A percentile compares a stretch with the other conserved stretches of the same genome.
These are phyloP conservation scores for Pandion haliaetus DNA, from an alignment of 2,113 vertebrate genomes.

Conservation along the genomic window DNA sequence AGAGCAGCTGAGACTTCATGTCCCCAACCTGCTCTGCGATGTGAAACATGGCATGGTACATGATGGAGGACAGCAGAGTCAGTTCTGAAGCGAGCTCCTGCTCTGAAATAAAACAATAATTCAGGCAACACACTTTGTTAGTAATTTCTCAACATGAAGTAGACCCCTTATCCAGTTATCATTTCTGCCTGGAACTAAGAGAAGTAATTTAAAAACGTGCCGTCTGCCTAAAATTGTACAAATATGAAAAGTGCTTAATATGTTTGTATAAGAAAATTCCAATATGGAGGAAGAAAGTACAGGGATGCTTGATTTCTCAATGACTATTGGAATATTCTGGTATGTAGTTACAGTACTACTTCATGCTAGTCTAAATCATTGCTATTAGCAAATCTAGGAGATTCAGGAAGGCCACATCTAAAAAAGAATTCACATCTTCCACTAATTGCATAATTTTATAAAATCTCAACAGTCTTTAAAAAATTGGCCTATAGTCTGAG, in stretches of 20 bases:
- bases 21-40: not conserved
- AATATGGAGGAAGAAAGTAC: not conserved
- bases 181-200: not conserved
- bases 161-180: not conserved
- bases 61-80: not conserved
- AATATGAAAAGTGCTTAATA: not conserved
- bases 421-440: conserved; percentile 35
- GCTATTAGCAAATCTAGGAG: not conserved
- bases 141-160: not conserved
- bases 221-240: not conserved
- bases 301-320: not conserved
- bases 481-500: conserved; percentile 35
- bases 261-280: not conserved
- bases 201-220: not conserved
- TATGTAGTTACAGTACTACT: not conserved
- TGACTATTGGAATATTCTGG: not conserved
- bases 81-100: not conserved
- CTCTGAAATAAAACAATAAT: not conserved
- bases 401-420: conserved; percentile 36
- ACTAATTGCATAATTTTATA: conserved; percentile 57
- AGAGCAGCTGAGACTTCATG: not conserved
- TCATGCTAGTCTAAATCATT: conserved; percentile 6
- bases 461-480: conserved; percentile 49
- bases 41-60: rapidly evolving
- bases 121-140: not conserved